Evolutionary conservation across 2,797 vertebrate genomes (phyloP).

Genomic region (Pangasius sanitwongsei): DNA sequence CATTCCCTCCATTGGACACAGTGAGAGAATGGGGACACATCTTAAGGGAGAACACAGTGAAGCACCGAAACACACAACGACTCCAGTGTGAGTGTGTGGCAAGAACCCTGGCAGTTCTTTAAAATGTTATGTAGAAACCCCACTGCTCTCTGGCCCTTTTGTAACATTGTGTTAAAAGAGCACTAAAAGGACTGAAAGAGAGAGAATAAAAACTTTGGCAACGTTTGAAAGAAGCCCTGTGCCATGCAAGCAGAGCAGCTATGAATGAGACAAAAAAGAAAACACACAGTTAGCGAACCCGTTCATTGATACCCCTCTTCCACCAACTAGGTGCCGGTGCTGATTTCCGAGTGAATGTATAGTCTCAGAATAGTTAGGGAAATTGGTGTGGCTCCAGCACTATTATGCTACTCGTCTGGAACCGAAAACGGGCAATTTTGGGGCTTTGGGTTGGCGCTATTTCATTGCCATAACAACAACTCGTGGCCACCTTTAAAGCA

Average conservation of each 20-base stretch:
- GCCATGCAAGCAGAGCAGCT: constrained; percentile 64
- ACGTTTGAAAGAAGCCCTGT: constrained; percentile 59
- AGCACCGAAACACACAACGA: constrained; percentile 39
- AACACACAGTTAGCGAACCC: constrained; percentile 35
- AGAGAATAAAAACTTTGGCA: constrained; percentile 72
- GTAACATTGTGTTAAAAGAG: constrained; percentile 56
- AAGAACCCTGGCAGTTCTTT: constrained; percentile 62
- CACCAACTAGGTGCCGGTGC: background rate
- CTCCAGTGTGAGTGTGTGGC: constrained; percentile 22
- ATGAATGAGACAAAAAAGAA: constrained; percentile 38
- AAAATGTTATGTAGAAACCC: constrained; percentile 49
- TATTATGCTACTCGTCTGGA: background rate
- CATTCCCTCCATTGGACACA: constrained; percentile 36
- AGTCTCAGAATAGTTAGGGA: background rate
- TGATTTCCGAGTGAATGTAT: background rate
- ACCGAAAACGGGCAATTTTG: background rate
- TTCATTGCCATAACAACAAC: background rate
- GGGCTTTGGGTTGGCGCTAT: background rate
- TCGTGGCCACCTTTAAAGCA: background rate
- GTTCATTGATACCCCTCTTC: constrained; percentile 1
- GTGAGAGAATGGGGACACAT: constrained; percentile 34
- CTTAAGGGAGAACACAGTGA: constrained; percentile 38
- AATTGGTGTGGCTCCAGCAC: background rate
- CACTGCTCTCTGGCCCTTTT: constrained; percentile 53
- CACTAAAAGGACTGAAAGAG: constrained; percentile 5